Conservation (phyloP, 2,888 invertebrate genomes). For the Proisotoma minuta region DNA sequence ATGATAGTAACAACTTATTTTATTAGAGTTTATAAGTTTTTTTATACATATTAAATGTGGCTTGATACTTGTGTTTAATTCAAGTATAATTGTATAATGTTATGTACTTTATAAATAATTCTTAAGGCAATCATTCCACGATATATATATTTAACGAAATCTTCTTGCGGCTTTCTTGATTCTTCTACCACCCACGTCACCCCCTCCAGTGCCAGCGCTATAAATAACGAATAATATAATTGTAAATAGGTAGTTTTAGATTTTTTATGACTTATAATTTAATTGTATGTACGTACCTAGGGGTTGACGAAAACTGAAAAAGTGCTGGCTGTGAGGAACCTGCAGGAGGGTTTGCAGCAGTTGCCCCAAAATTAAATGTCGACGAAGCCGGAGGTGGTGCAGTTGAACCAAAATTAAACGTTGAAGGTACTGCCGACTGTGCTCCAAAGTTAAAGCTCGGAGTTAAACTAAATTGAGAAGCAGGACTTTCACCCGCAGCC, state of each 20-base stretch:
- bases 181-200: neutral
- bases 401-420: slow-evolving; percentile 6
- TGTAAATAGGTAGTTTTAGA: too few species aligned
- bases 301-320: slow-evolving; percentile 6
- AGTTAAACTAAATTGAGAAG: neutral
- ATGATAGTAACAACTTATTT: too few species aligned
- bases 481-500: neutral
- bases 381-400: neutral
- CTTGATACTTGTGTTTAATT: neutral
- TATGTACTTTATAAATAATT: too few species aligned
- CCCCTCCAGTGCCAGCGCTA: neutral
- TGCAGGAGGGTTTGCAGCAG: neutral
- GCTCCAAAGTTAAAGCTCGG: slow-evolving; percentile 12
- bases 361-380: slow-evolving; percentile 6
- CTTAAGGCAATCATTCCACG: too few species aligned
- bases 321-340: neutral
- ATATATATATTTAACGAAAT: neutral
- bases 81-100: too few species aligned
- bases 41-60: neutral
- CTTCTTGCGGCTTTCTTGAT: neutral
- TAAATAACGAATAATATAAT: too few species aligned
- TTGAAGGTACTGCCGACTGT: neutral
- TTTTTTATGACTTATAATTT: too few species aligned
- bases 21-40: too few species aligned
- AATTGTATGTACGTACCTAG: neutral